Percentiles rank a stretch among this genome's conserved stretches.
Conservation (phyloP, 2,113 vertebrate species). For the Prochilodus magdalenae region DNA sequence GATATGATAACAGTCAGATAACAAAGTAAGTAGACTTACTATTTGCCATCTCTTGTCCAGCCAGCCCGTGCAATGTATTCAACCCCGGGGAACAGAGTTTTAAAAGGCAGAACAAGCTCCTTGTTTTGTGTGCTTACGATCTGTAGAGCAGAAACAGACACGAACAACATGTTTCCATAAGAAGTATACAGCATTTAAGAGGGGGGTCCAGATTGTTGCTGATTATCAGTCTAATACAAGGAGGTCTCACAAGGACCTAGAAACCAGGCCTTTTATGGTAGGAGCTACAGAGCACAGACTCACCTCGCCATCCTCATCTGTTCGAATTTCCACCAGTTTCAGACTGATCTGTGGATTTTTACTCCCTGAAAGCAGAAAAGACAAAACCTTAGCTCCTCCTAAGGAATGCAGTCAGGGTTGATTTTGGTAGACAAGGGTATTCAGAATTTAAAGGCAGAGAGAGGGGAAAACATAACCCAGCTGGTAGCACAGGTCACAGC, state of each 20-base stretch:
- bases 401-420: not conserved
- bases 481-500: not conserved
- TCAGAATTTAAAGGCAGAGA: not conserved
- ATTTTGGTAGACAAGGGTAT: too few relatives aligned
- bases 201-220: not conserved
- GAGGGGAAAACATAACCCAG: too few relatives aligned
- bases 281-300: slow-evolving; percentile 41
- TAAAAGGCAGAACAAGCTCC: slow-evolving; percentile 88
- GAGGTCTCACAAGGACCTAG: too few relatives aligned
- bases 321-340: slow-evolving; percentile 90
- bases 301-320: slow-evolving; percentile 88
- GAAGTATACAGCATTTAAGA: not conserved
- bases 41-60: slow-evolving; percentile 94
- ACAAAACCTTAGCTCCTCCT: not conserved
- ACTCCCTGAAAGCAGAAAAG: slow-evolving; percentile 80
- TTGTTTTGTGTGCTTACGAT: slow-evolving; percentile 87
- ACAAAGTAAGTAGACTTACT: slow-evolving; percentile 69
- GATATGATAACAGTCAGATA: too few relatives aligned
- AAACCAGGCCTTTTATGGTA: not conserved
- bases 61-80: slow-evolving; percentile 95
- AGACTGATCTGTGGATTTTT: slow-evolving; percentile 94
- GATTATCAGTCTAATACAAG: too few relatives aligned
- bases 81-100: slow-evolving; percentile 84
- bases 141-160: slow-evolving; percentile 67
- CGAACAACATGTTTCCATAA: not conserved